phyloP scores from a whole-genome alignment of 2,888 invertebrate genomes.

The Tribolium freemani region DNA sequence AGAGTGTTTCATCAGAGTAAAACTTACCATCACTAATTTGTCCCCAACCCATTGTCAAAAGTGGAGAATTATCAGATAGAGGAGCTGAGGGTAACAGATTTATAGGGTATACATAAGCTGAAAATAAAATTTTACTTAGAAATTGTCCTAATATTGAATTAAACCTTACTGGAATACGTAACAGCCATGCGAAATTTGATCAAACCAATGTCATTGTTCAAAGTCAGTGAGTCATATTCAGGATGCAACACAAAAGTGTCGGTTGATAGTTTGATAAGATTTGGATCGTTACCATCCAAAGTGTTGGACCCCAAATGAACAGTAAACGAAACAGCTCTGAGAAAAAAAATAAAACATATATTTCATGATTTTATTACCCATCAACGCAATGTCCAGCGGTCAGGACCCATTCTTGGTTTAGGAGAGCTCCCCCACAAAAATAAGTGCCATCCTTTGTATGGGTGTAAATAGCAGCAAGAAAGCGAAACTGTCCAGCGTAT shows the following conservation, averaged over 20 bases:
- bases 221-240: slow-evolving; percentile 9
- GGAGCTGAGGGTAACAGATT: not conserved
- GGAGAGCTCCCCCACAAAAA: slow-evolving; percentile 18
- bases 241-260: slow-evolving; percentile 14
- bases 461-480: slow-evolving; percentile 5
- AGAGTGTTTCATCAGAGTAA: not conserved
- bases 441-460: slow-evolving; percentile 4
- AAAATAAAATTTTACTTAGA: not conserved
- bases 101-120: slow-evolving; percentile 8
- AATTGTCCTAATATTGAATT: not conserved
- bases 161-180: not conserved
- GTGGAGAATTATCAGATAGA: slow-evolving; percentile 1
- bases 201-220: slow-evolving; percentile 15
- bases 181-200: slow-evolving; percentile 8
- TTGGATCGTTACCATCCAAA: not conserved
- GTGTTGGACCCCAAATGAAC: slow-evolving; percentile 5
- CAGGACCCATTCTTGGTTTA: slow-evolving; percentile 1
- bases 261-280: not conserved
- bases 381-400: slow-evolving; percentile 25
- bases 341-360: not conserved
- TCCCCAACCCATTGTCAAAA: slow-evolving; percentile 23
- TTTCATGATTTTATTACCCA: slow-evolving; percentile 4
- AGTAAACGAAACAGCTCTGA: slow-evolving; percentile 5
- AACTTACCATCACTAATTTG: slow-evolving; percentile 12
- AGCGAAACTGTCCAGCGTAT: slow-evolving; percentile 17